Evolutionary conservation across 2,797 vertebrate species (phyloP).

Genomic region (Muraenolepis orangiensis): DNA sequence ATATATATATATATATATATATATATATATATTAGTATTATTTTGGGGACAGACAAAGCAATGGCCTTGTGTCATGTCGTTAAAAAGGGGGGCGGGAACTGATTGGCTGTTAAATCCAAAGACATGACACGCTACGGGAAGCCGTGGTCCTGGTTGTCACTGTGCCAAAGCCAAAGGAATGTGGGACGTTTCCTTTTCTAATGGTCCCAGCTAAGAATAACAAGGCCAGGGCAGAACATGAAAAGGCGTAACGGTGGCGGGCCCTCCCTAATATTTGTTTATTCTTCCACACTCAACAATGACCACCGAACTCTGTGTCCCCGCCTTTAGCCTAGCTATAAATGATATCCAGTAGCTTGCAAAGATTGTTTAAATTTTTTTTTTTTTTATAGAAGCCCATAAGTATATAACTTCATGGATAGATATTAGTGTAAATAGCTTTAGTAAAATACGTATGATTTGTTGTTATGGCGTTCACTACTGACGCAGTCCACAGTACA

Average conservation of each 20-base stretch:
- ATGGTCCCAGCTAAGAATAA: conserved; percentile 23
- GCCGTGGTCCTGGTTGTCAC: background rate
- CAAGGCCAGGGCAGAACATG: conserved; percentile 17
- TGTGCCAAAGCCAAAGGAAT: conserved; percentile 38
- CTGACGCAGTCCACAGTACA: too few relatives aligned
- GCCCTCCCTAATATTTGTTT: conserved; percentile 28
- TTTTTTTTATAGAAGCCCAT: too few relatives aligned
- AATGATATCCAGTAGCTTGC: too few relatives aligned
- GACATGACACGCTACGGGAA: conserved; percentile 4
- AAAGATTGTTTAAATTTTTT: too few relatives aligned
- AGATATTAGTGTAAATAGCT: background rate
- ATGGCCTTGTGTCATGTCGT: too few relatives aligned
- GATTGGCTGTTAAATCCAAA: conserved; percentile 20
- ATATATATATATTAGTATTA: background rate
- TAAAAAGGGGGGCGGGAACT: too few relatives aligned
- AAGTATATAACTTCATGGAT: background rate
- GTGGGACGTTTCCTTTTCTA: conserved; percentile 16
- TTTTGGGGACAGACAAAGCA: background rate
- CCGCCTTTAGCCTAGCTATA: background rate
- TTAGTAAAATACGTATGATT: background rate
- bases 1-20: too few relatives aligned
- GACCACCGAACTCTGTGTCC: background rate
- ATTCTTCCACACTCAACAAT: conserved; percentile 6
- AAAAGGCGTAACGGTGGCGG: conserved; percentile 27
- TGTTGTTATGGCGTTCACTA: too few relatives aligned